Base-by-base conservation (phyloP, 2,113 vertebrate species). In the Myotis brandtii region DNA sequence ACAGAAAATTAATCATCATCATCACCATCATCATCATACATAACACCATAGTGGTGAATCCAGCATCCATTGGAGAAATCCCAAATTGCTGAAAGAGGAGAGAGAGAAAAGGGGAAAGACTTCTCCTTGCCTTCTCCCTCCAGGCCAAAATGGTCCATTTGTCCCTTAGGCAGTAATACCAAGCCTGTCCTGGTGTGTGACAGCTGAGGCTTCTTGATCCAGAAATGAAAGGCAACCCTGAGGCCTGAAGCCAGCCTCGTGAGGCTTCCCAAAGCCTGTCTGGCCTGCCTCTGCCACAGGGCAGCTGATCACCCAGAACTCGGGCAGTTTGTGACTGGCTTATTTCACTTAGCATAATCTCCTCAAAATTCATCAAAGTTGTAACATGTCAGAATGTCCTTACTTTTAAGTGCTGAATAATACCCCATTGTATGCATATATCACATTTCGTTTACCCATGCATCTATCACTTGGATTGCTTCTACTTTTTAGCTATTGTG, bases 51-150 rank as follows among this genome's bases (percentile, higher is more conserved):
- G 21, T 34, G 37, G 9, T 76, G 32, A 37, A n/a, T 8, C 34
- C 10, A n/a, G 30, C 1, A 59, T 59, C 75, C 66, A 32, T 80
- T 83, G 62, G 85, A 75, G 67, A 93, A 83, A 97, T 82, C 96
- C 96, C 95, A 98, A 98, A 98, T 98, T 98, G 98, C 98, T 98
- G 97, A 98, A 98, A 99, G 98, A 46, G 95, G 72, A 98, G 98
- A 98, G 98, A 98, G 98, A 96, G 97, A 98, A 98, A 98, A 99
- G 98, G 98, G 98, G 98, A 98, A 97, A 96, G 95, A 97, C 96
- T 98, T 97, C 98, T 97, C 13, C 16, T 7, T 10, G 16, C 2
- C 97, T n/a, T 75, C 23, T 75, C 97, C 98, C 97, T 98, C 97
- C 97, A 95, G 96, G 95, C 97, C 97, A 98, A 98, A 98, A n/a